Conservation (phyloP, 2,113 vertebrate genomes). For the Otus sunia region DNA sequence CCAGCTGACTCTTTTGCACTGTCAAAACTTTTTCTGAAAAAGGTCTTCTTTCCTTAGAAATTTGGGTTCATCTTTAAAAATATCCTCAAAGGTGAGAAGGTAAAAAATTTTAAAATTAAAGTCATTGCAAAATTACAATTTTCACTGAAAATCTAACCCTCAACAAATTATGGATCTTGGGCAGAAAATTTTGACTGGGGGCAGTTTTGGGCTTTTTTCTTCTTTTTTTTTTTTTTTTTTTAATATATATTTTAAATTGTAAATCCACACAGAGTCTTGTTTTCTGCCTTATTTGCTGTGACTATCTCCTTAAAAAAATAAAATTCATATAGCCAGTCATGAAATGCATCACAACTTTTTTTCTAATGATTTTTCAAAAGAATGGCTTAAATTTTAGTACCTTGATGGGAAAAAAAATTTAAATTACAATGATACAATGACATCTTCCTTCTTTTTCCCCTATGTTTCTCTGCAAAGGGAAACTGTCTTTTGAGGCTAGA, state of each 20-base stretch:
- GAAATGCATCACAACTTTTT: background rate
- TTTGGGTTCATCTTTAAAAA: background rate
- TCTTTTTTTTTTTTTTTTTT: no score
- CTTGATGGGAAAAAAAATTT: background rate
- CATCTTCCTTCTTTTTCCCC: background rate
- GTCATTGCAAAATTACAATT: background rate
- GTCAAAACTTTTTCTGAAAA: background rate
- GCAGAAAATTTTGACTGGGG: background rate
- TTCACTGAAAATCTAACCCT: background rate
- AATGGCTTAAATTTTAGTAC: background rate
- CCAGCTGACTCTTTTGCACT: background rate
- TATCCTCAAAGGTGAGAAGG: background rate
- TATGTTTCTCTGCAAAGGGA: background rate
- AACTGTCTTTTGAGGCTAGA: background rate
- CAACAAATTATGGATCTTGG: background rate
- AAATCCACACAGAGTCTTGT: background rate
- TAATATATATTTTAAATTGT: background rate
- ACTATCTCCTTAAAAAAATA: background rate
- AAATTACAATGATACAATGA: no score
- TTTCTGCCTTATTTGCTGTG: background rate
- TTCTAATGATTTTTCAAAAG: background rate
- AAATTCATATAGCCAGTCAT: fast-evolving
- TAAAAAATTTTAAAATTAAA: background rate
- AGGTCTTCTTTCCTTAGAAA: background rate
- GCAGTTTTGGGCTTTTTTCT: background rate